phyloP scores from a whole-genome alignment of 92 coral and sea anemone genomes.

The Epizoanthus ramosus region DNA sequence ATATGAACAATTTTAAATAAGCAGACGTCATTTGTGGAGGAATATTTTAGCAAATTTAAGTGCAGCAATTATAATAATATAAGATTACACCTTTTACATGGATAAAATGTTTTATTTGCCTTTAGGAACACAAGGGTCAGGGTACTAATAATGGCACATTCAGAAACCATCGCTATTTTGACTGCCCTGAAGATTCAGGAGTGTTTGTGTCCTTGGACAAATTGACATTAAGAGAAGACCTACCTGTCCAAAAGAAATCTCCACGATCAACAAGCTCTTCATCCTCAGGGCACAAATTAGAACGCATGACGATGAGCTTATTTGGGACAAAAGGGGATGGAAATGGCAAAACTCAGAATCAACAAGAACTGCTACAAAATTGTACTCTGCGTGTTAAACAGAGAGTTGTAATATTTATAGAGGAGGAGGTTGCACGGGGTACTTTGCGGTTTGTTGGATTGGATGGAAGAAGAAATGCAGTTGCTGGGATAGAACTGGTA shows the following conservation, averaged over 20 bases:
- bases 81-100: too few species aligned
- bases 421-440: constrained; percentile 55
- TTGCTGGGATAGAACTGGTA: constrained; percentile 86
- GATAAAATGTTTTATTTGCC: too few species aligned
- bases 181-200: constrained; percentile 70
- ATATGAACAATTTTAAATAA: too few species aligned
- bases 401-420: constrained; percentile 65
- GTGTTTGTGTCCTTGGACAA: constrained; percentile 87
- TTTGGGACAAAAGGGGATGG: constrained; percentile 34
- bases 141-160: constrained; percentile 77
- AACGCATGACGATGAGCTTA: constrained; percentile 2
- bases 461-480: constrained; percentile 20
- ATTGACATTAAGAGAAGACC: constrained; percentile 51
- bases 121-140: constrained; percentile 54
- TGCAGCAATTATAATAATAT: too few species aligned
- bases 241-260: constrained; percentile 18
- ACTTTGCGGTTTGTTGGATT: constrained; percentile 58
- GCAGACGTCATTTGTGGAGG: too few species aligned
- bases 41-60: too few species aligned
- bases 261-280: constrained; percentile 35
- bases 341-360: constrained; percentile 2
- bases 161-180: constrained; percentile 57
- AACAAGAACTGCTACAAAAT: background rate
- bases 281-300: background rate
- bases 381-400: constrained; percentile 39